Evolutionary conservation across 2,113 vertebrate species (phyloP).

Genomic region (Chaenocephalus aceratus): DNA sequence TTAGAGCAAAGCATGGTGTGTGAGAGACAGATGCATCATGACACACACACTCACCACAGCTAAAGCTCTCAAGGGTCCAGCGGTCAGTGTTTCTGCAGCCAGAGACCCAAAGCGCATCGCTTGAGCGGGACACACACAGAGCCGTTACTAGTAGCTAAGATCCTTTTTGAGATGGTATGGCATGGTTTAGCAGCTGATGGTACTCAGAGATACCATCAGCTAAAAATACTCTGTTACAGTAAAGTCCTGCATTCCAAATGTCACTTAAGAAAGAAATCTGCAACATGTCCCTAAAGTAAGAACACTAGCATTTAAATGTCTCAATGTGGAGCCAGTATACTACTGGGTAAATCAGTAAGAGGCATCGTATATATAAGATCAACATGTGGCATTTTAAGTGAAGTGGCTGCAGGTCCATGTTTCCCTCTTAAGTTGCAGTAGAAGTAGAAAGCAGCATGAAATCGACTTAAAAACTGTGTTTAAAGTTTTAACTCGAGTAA

Average conservation of each 20-base stretch:
- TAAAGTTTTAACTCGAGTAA: too few relatives aligned
- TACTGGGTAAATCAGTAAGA: not conserved
- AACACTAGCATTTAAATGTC: not conserved
- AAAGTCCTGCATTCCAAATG: too few relatives aligned
- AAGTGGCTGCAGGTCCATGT: not conserved
- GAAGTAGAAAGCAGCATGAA: not conserved
- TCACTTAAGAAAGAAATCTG: too few relatives aligned
- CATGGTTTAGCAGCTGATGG: too few relatives aligned
- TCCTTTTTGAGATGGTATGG: too few relatives aligned
- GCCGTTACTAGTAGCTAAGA: too few relatives aligned
- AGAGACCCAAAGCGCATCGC: constrained; percentile 73
- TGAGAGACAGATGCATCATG: not conserved
- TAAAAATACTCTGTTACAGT: too few relatives aligned
- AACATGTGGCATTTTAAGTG: too few relatives aligned
- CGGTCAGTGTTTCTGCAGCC: constrained; percentile 54
- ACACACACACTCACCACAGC: constrained; percentile 72
- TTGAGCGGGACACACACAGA: constrained; percentile 15
- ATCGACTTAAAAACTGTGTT: not conserved
- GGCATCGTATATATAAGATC: not conserved
- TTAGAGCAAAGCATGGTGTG: not conserved
- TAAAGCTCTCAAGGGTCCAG: constrained; percentile 68
- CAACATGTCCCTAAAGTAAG: too few relatives aligned
- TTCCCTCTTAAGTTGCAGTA: not conserved
- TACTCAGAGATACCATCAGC: too few relatives aligned
- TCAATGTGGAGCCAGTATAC: not conserved